A percentile compares a stretch with the other conserved stretches of the same genome.
Evolutionary conservation across 2,113 vertebrate genomes (phyloP).

Genomic region (Triplophysa tibetana): DNA sequence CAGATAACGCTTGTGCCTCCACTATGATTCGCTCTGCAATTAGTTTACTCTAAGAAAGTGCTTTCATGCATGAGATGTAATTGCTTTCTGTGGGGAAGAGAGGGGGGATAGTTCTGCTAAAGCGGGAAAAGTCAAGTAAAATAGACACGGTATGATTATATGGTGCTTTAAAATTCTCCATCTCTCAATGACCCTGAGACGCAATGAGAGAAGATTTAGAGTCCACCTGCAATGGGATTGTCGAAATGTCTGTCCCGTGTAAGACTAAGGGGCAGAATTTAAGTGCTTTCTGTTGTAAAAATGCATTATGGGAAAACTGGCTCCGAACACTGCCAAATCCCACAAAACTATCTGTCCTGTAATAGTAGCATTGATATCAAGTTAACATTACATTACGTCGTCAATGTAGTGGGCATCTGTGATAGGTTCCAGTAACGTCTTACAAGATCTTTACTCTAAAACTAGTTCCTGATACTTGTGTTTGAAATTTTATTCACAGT

Average conservation of each 20-base stretch:
- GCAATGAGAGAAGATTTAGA: conserved; percentile 67
- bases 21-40: conserved; percentile 39
- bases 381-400: conserved; percentile 57
- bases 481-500: conserved; percentile 76
- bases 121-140: neutral
- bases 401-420: conserved; percentile 53
- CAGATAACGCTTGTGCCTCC: conserved; percentile 23
- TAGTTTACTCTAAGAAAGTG: conserved; percentile 55
- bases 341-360: conserved; percentile 54
- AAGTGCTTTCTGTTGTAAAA: conserved; percentile 85
- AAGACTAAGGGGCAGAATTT: conserved; percentile 70
- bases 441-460: conserved; percentile 46
- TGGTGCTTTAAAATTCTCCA: conserved; percentile 39
- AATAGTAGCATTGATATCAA: conserved; percentile 51
- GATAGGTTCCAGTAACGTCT: conserved; percentile 53
- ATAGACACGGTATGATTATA: conserved; percentile 20
- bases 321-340: conserved; percentile 58
- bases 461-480: conserved; percentile 54
- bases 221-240: conserved; percentile 85
- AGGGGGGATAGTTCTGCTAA: conserved; percentile 16
- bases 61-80: conserved; percentile 54
- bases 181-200: conserved; percentile 62
- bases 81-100: conserved; percentile 47
- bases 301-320: conserved; percentile 58
- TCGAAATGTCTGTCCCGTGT: conserved; percentile 75